A percentile compares a stretch with the other conserved stretches of the same genome.
phyloP scores from a whole-genome alignment of 2,888 invertebrate species.

The Phaedon cochleariae region DNA sequence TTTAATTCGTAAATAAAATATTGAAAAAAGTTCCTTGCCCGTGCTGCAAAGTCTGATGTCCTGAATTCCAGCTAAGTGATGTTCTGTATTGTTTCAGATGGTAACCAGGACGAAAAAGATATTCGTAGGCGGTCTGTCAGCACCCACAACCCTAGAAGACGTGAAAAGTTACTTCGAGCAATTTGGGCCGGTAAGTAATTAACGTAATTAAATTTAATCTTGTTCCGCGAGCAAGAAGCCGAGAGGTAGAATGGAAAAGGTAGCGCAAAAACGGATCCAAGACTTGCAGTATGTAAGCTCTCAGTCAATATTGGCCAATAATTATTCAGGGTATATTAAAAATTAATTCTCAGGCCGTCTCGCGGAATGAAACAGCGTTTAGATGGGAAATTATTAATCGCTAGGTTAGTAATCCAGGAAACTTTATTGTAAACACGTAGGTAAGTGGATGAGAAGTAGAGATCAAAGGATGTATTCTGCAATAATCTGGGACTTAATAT shows the following conservation, averaged over 20 bases:
- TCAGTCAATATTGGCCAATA: slow-evolving; percentile 24
- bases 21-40: no score
- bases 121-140: slow-evolving; percentile 99
- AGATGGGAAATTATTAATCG: slow-evolving; percentile 11
- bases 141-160: slow-evolving; percentile 99
- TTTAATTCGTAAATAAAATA: no score
- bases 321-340: slow-evolving; percentile 32
- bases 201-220: slow-evolving; percentile 18
- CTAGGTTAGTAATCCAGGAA: slow-evolving; percentile 17
- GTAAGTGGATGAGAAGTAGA: not conserved
- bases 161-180: slow-evolving; percentile 99
- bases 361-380: slow-evolving; percentile 28
- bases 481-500: no score
- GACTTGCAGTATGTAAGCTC: slow-evolving; percentile 19
- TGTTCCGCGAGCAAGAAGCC: not conserved
- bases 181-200: slow-evolving; percentile 94
- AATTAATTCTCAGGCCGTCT: slow-evolving; percentile 29
- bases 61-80: no score
- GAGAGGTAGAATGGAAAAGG: not conserved
- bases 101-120: slow-evolving; percentile 99
- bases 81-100: slow-evolving; percentile 76
- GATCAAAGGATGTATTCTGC: not conserved
- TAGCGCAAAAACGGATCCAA: slow-evolving; percentile 9
- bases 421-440: not conserved
- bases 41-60: no score